These are phyloP conservation scores for Gari tellinella DNA, from an alignment of 2,888 invertebrate species.

Conservation along the genomic window DNA sequence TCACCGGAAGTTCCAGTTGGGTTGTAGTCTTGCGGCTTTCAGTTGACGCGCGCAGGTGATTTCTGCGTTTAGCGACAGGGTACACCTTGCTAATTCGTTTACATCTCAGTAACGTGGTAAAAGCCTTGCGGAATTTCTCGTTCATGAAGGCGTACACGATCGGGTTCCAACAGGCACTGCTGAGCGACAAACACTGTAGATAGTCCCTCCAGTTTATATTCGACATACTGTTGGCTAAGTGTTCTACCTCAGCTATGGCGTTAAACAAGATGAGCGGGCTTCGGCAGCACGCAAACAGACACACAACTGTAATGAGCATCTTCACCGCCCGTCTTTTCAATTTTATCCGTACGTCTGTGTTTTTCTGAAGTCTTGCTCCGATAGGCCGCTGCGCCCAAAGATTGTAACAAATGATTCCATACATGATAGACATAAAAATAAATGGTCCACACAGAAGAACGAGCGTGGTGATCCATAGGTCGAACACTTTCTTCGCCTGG, in stretches of 20 bases:
- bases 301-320: slow-evolving; percentile 72
- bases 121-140: slow-evolving; percentile 69
- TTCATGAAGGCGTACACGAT: slow-evolving; percentile 75
- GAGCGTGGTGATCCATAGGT: slow-evolving; percentile 60
- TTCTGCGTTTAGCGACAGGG: slow-evolving; percentile 84
- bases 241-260: slow-evolving; percentile 48
- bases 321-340: slow-evolving; percentile 71
- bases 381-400: slow-evolving; percentile 69
- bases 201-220: slow-evolving; percentile 54
- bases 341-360: slow-evolving; percentile 55
- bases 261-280: slow-evolving; percentile 67
- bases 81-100: slow-evolving; percentile 84
- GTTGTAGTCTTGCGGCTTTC: slow-evolving; percentile 54
- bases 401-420: slow-evolving; percentile 67
- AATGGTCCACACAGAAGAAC: slow-evolving; percentile 67
- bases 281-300: slow-evolving; percentile 71
- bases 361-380: slow-evolving; percentile 34
- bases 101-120: slow-evolving; percentile 58
- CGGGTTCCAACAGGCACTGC: slow-evolving; percentile 73
- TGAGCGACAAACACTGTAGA: slow-evolving; percentile 67
- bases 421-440: slow-evolving; percentile 63
- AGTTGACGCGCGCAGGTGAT: slow-evolving; percentile 31
- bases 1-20: slow-evolving; percentile 32
- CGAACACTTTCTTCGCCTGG: slow-evolving; percentile 29
- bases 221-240: slow-evolving; percentile 30